Evolutionary conservation across 2,113 vertebrate genomes (phyloP).

Genomic region (Xenopus borealis): DNA sequence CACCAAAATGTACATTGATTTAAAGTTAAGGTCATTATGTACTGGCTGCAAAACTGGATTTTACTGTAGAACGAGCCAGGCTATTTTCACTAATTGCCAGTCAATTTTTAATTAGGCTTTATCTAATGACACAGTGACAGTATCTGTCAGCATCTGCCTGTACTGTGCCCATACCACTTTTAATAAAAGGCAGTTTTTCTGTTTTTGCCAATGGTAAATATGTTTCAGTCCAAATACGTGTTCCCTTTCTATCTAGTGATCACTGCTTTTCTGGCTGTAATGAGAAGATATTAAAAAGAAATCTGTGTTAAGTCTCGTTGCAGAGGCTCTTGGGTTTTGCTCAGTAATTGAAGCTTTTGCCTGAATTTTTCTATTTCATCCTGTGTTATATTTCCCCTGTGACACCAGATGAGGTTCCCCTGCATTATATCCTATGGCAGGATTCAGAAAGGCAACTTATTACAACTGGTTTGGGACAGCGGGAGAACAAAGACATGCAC

Average conservation of each 20-base stretch:
- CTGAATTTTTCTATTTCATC: slow-evolving; percentile 46
- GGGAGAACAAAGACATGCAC: neutral
- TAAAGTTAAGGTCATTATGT: too few relatives aligned
- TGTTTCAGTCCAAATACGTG: neutral
- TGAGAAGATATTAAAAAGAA: slow-evolving; percentile 38
- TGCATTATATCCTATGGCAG: slow-evolving; percentile 34
- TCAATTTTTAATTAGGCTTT: too few relatives aligned
- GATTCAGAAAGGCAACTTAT: slow-evolving; percentile 32
- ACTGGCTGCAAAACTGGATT: too few relatives aligned
- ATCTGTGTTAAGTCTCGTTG: slow-evolving; percentile 38
- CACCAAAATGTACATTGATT: too few relatives aligned
- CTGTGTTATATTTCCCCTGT: slow-evolving; percentile 48
- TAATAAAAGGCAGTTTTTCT: neutral
- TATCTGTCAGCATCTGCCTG: neutral
- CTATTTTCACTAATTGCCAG: too few relatives aligned
- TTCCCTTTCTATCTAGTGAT: slow-evolving; percentile 21
- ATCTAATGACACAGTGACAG: too few relatives aligned
- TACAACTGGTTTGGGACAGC: slow-evolving; percentile 21
- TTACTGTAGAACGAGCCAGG: too few relatives aligned
- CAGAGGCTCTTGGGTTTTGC: slow-evolving; percentile 35
- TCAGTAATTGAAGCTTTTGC: slow-evolving; percentile 47
- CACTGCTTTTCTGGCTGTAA: slow-evolving; percentile 36
- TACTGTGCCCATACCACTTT: slow-evolving; percentile 4
- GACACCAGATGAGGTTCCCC: slow-evolving; percentile 32
- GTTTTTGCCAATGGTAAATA: neutral